Evolutionary conservation across 2,888 invertebrate genomes (phyloP).

Genomic region (Pocota personata): DNA sequence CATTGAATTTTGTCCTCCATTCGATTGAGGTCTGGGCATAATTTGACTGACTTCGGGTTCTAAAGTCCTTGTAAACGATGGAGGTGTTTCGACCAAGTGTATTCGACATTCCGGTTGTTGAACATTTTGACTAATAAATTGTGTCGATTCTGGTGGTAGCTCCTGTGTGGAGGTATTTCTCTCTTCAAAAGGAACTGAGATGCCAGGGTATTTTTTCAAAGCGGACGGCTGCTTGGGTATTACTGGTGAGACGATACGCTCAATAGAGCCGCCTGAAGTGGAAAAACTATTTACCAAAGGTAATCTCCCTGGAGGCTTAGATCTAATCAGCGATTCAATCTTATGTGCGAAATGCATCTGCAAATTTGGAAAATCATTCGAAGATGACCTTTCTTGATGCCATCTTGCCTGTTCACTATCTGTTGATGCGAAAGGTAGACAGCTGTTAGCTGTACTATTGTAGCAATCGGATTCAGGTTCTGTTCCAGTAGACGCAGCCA

Average conservation of each 20-base stretch:
- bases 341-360: neutral
- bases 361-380: neutral
- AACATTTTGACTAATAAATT: neutral
- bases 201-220: neutral
- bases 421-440: neutral
- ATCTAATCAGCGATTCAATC: neutral
- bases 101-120: slow-evolving; percentile 33
- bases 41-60: neutral
- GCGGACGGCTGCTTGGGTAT: slow-evolving; percentile 1
- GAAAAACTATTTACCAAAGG: neutral
- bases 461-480: neutral
- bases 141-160: neutral
- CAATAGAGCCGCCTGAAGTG: slow-evolving; percentile 22
- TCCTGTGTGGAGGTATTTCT: neutral
- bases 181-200: neutral
- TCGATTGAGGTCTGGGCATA: neutral
- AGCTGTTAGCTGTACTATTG: neutral
- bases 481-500: neutral
- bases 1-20: neutral
- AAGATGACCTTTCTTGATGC: neutral
- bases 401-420: neutral
- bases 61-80: slow-evolving; percentile 13
- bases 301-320: neutral
- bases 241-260: neutral
- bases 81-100: slow-evolving; percentile 49